These are phyloP conservation scores for Neopipo cinnamomea DNA, from an alignment of 2,113 vertebrate genomes.

Conservation along the genomic window DNA sequence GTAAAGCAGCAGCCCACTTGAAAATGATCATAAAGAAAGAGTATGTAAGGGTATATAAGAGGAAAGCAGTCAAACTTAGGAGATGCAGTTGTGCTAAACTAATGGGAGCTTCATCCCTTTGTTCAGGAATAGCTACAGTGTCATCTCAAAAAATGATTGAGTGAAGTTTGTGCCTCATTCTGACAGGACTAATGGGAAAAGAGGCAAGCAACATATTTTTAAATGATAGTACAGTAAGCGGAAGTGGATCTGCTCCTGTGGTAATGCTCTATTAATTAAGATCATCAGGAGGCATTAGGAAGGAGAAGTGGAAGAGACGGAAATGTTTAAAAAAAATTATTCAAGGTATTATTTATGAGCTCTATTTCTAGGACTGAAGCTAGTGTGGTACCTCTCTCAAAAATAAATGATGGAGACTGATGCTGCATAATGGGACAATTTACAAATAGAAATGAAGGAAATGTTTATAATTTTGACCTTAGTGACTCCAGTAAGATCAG, in stretches of 20 bases:
- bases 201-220: conserved; percentile 39
- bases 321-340: conserved; percentile 59
- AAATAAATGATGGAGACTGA: conserved; percentile 20
- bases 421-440: conserved; percentile 46
- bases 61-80: not conserved
- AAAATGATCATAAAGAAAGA: not conserved
- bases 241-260: conserved; percentile 3
- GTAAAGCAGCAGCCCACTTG: not conserved
- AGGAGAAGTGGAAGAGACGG: conserved; percentile 12
- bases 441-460: conserved; percentile 61
- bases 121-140: not conserved
- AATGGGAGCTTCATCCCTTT: not conserved
- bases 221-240: conserved; percentile 16
- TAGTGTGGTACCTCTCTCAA: not conserved
- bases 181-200: conserved; percentile 44
- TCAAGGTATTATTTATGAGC: conserved; percentile 59
- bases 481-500: conserved; percentile 62
- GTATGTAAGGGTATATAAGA: not conserved
- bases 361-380: conserved; percentile 27
- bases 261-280: conserved; percentile 56
- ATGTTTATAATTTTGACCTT: conserved; percentile 75
- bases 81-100: not conserved
- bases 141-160: not conserved
- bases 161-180: conserved; percentile 30
- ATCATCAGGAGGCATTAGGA: conserved; percentile 34